Evolutionary conservation across 2,888 invertebrate genomes (phyloP), one percentile per base, ranked within the genome.

Genomic region (Drosophila trichaetosa): DNA sequence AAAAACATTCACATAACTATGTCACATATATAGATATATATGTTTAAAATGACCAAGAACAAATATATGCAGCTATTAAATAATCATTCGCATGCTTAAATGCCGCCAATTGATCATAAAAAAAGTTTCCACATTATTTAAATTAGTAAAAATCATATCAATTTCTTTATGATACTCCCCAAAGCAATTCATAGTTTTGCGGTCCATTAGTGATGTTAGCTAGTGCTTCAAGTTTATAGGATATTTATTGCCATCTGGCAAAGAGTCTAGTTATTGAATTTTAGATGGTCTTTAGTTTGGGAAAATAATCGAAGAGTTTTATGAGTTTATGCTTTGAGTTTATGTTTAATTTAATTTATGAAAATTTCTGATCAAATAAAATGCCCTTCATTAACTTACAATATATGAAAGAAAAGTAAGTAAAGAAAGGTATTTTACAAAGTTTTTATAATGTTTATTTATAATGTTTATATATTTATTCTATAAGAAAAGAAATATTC

Each of bases 71-170:
- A 33, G 52, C 27, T 33, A 53, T 70, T 53, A 58, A 51, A 58
- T 38, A 53, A 70, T 59, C 46, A 59, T 70, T 53, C 42, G 21
- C 52, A 33, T 42, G 13, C 69, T 31, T 27, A 42, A 69, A 42
- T 46, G 70, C 36, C 33, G 46, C 24, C 29, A 27, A 48, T 48
- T 16, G 63, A 53, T 49, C 57, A 65, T 75, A 64, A 75, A 74
- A 31, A 78, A 77, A 34, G 52, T 52, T 78, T 58, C 54, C 58
- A 27, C 65, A 57, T 72, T 59, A 63, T 63, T 72, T 57, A 36
- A 40, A 49, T 77, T 51, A 76, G 61, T 51, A 58, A 61, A 62
- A 42, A 40, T 64, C 31, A 64, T 16, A 46, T 46, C 21, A 48
- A 21, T 40, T 60, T 48, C 18, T 51, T 53, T 64, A 56, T 79